phyloP scores from a whole-genome alignment of 2,888 invertebrate species.

The Cephus sareptanus region DNA sequence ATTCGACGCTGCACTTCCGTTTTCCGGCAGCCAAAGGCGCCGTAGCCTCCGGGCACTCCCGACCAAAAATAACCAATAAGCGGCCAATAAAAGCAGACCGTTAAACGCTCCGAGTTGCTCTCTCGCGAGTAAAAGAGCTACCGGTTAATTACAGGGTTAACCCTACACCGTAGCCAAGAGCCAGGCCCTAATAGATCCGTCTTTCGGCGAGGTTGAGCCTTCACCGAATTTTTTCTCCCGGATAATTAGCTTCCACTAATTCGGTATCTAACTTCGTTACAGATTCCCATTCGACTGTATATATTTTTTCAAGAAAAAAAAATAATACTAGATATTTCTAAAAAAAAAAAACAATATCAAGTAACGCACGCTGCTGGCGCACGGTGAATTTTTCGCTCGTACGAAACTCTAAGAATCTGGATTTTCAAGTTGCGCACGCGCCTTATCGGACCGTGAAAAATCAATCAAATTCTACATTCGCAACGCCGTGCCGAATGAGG shows the following conservation, averaged over 20 bases:
- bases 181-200: slow-evolving; percentile 58
- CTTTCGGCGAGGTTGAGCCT: slow-evolving; percentile 32
- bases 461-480: not conserved
- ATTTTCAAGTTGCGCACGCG: not conserved
- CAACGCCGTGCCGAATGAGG: not conserved
- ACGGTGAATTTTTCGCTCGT: not conserved
- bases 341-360: not conserved
- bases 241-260: not conserved
- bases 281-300: not conserved
- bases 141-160: slow-evolving; percentile 65
- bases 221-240: slow-evolving; percentile 1
- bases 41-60: slow-evolving; percentile 34
- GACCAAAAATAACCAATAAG: slow-evolving; percentile 63
- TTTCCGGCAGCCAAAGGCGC: slow-evolving; percentile 47
- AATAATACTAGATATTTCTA: not conserved
- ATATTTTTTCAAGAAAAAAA: not conserved
- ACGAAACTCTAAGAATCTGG: not conserved
- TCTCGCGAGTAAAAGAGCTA: slow-evolving; percentile 61
- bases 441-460: not conserved
- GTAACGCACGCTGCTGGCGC: not conserved
- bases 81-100: slow-evolving; percentile 60
- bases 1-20: slow-evolving; percentile 42
- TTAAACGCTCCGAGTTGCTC: slow-evolving; percentile 44
- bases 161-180: slow-evolving; percentile 43
- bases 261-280: not conserved